Evolutionary conservation across 2,113 vertebrate species (phyloP).

Genomic region (Athene cunicularia): DNA sequence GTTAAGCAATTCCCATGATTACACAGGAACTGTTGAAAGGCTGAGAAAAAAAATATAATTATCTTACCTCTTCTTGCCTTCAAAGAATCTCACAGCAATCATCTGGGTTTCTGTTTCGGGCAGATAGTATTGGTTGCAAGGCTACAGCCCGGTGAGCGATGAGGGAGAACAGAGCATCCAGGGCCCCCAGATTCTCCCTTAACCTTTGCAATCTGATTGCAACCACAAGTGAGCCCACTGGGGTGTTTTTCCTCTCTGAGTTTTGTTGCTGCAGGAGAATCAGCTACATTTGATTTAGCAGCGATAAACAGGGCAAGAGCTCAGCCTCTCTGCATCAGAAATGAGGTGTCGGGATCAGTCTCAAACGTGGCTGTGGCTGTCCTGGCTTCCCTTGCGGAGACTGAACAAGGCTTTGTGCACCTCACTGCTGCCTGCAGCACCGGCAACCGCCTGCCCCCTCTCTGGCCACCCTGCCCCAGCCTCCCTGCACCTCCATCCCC

Average conservation of each 20-base stretch:
- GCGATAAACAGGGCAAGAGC: fast-evolving
- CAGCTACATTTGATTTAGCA: background rate
- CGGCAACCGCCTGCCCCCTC: background rate
- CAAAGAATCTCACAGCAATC: background rate
- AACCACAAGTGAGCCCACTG: background rate
- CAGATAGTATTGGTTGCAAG: background rate
- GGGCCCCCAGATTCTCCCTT: background rate
- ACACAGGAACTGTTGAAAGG: background rate
- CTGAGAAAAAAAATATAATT: background rate
- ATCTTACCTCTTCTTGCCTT: background rate
- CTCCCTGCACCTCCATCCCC: background rate
- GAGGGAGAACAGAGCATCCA: background rate
- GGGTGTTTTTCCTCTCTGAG: fast-evolving
- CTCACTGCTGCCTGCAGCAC: background rate
- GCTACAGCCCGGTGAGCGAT: fast-evolving
- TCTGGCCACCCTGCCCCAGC: fast-evolving
- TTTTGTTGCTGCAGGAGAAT: background rate
- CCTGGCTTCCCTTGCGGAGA: background rate
- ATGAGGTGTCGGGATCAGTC: background rate
- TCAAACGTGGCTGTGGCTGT: background rate
- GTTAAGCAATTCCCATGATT: background rate
- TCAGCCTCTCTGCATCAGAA: background rate
- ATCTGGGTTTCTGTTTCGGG: background rate
- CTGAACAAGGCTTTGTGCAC: background rate
- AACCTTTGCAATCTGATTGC: background rate